Base-by-base conservation (phyloP, 2,113 vertebrate species). In the Marmota flaviventris region DNA sequence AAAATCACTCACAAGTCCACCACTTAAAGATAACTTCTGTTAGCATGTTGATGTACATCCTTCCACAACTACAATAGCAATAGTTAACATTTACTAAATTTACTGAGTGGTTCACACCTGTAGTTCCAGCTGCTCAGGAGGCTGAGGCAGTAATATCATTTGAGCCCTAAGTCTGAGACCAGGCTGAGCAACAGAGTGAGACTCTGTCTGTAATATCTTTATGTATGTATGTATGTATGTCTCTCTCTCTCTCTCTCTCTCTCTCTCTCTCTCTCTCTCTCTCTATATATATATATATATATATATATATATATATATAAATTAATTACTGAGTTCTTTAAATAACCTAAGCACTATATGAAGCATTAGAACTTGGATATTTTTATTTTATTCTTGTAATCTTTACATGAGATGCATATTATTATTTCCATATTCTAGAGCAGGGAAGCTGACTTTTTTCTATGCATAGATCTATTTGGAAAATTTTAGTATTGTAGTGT, bases 371-470 rank as follows among this genome's bases (percentile, higher is more conserved):
- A 48, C 53, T 22, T 29, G 16, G 16, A 29, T 8, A 0, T 37
- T 72, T 14, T 65, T 22, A 48, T 48, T 61, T 48, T 25, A 78
- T 81, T 45, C 48, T 69, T 82, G 14, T 53, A 70, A 61, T 5
- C 32, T n/a, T 7, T 17, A 42, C 14, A 63, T 37, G 32, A 73
- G 3, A 25, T 63, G 34, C 25, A 25, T 63, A 17, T 88, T 73
- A 81, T 58, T 70, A 56, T 14, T 12, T 63, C 6, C 45, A 32
- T 79, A 79, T 91, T 70, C 45, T 18, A 78, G 56, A 42, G 17
- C 45, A 69, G 56, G n/a, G 58, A 86, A 86, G 32, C 58, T 86
- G n/a, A 27, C 22, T 86, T 76, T 72, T n/a, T 61, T 79, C 51
- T 9, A 2, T 72, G 37, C 78, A 56, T 45, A 92, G 22, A 83